Conservation (phyloP, 2,113 vertebrate genomes). For the Oncorhynchus gorbuscha region DNA sequence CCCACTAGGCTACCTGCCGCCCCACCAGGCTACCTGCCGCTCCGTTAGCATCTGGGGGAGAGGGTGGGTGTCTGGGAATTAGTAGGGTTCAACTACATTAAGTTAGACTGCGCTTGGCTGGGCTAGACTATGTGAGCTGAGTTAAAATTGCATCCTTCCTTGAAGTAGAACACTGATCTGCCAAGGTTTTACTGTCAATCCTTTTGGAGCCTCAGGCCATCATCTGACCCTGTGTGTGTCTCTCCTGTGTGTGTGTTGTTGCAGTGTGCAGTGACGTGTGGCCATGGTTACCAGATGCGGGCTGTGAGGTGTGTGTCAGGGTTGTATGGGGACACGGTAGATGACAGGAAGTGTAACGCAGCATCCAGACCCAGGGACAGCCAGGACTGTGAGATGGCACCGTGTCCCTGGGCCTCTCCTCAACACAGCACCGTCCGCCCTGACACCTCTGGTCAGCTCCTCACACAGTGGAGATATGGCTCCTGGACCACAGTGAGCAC, state of each 20-base stretch:
- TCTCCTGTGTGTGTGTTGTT: conserved; percentile 28
- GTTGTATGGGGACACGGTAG: conserved; percentile 66
- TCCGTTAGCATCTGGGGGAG: conserved; percentile 32
- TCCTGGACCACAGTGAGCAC: conserved; percentile 92
- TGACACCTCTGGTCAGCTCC: conserved; percentile 63
- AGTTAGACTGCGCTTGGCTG: conserved; percentile 18
- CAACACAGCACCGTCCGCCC: conserved; percentile 76
- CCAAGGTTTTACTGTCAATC: too few relatives aligned
- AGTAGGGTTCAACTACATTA: conserved; percentile 13
- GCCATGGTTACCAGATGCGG: conserved; percentile 85
- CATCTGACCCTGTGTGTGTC: background rate
- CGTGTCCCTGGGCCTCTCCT: conserved; percentile 74
- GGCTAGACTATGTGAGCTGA: conserved; percentile 21
- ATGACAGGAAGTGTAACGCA: conserved; percentile 82
- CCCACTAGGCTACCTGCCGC: too few relatives aligned
- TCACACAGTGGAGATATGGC: conserved; percentile 89
- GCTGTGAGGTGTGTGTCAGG: conserved; percentile 84
- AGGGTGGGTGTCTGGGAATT: conserved; percentile 17
- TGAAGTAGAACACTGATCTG: conserved; percentile 13
- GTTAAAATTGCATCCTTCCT: conserved; percentile 3
- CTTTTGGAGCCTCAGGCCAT: background rate
- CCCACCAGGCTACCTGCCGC: too few relatives aligned
- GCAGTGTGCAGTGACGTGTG: conserved; percentile 89
- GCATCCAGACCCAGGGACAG: conserved; percentile 83
- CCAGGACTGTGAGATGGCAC: conserved; percentile 85